Conservation (phyloP, 2,888 invertebrate species). For the Cephus pulcher region DNA sequence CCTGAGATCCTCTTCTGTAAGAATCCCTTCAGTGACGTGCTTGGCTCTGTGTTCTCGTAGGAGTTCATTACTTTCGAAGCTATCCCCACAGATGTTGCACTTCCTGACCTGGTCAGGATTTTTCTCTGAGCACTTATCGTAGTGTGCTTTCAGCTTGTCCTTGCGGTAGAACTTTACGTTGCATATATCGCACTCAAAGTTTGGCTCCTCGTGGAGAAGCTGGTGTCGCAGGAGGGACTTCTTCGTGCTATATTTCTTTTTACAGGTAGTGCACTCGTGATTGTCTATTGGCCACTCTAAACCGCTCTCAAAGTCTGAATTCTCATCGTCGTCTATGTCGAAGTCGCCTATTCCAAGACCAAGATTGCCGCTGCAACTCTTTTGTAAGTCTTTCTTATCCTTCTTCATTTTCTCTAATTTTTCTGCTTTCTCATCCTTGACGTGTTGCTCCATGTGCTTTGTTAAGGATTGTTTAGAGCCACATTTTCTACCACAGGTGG, state of each 20-base stretch:
- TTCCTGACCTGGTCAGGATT: conserved; percentile 64
- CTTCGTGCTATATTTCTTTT: conserved; percentile 62
- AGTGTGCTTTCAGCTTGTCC: conserved; percentile 63
- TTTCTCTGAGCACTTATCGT: conserved; percentile 63
- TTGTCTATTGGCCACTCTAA: conserved; percentile 63
- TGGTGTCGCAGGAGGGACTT: conserved; percentile 62
- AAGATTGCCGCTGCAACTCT: conserved; percentile 4
- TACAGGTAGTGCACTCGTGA: conserved; percentile 61
- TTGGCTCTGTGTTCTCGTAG: conserved; percentile 58
- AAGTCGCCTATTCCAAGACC: conserved; percentile 21
- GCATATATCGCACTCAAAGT: conserved; percentile 64
- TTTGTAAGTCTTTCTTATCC: conserved; percentile 31
- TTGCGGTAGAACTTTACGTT: conserved; percentile 63
- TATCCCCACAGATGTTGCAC: conserved; percentile 63
- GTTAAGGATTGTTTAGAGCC: conserved; percentile 55
- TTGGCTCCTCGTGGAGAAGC: conserved; percentile 61
- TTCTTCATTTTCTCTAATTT: conserved; percentile 25
- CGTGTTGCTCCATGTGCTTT: conserved; percentile 59
- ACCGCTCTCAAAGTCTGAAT: conserved; percentile 59
- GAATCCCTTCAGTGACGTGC: conserved; percentile 61
- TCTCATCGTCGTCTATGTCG: conserved; percentile 51
- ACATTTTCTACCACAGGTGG: conserved; percentile 55
- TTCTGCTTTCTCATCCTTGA: conserved; percentile 46
- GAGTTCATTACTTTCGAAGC: conserved; percentile 61
- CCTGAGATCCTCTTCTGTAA: conserved; percentile 60